Base-by-base conservation (phyloP, 2,797 vertebrate species). In the Microctenopoma lineatum region DNA sequence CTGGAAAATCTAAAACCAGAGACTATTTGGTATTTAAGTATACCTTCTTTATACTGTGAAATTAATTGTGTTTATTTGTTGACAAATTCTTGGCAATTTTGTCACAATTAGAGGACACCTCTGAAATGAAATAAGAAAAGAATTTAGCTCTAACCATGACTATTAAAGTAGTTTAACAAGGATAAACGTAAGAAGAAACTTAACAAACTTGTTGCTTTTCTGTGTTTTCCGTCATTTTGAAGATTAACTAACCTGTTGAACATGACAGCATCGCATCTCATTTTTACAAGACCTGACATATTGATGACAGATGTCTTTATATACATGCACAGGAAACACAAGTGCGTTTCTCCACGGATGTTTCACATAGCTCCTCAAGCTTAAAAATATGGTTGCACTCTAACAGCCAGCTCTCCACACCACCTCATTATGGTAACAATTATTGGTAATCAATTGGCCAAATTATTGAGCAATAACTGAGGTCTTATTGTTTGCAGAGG, bases 341-440 rank as follows among this genome's bases (percentile, higher is more conserved):
- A 50, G 60, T 48, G 11, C 16, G 16, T 58, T 54, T 29, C 27
- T 29, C 27, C 5, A 6, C 27, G 60, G 59, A 70, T 52, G 36
- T 70, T 66, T 77, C 57, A 34, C 5, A 27, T 25, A 55, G 39
- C 34, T 46, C 53, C 29, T 70, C 50, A 51, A 54, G 52, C 75
- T 42, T 58, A 34, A 70, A 77, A 70, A 61, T 61, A 45, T 1
- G 42, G 50, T 65, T 3, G 64, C 75, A 69, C 14, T 63, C 39
- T 25, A 73, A 60, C 72, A 81, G 70, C 42, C 71, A 53, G 72
- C 85, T 70, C 57, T 93, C 91, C 77, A 79, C 91, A 92, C 90
- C 83, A 90, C 50, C 80, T 92, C 88, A 92, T 93, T 85, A 92
- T 91, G 92, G 89, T 59, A 89, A 86, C 91, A 91, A 93, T 93